Percentiles rank a stretch among this genome's conserved stretches.
These are phyloP conservation scores for Monomorium pharaonis DNA, from an alignment of 1,140 invertebrate species.

Conservation along the genomic window DNA sequence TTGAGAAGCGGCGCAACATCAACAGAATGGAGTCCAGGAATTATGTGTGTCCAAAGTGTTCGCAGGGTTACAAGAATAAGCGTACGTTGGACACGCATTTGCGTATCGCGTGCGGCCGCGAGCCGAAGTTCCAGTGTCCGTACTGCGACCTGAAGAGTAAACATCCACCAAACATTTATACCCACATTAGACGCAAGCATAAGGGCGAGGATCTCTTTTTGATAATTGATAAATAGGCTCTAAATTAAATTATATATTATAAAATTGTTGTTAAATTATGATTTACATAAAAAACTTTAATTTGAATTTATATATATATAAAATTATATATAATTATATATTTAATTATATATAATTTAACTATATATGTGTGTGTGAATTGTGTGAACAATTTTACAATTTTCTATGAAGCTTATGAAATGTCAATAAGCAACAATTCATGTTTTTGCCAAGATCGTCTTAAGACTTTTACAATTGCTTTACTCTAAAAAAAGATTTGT, in stretches of 20 bases:
- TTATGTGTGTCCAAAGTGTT: slow-evolving; percentile 82
- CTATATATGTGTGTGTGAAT: no score
- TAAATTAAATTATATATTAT: not conserved
- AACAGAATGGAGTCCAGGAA: slow-evolving; percentile 55
- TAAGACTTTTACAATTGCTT: not conserved
- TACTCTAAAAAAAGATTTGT: not conserved
- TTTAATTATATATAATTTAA: not conserved
- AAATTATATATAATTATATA: not conserved
- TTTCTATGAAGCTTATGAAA: not conserved
- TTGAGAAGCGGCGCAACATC: slow-evolving; percentile 49
- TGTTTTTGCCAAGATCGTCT: not conserved
- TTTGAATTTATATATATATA: no score
- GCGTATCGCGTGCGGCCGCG: slow-evolving; percentile 81
- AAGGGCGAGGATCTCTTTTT: slow-evolving; percentile 64
- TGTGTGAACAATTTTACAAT: not conserved
- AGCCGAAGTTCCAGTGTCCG: slow-evolving; percentile 80
- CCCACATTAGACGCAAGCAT: slow-evolving; percentile 65
- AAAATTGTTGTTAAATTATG: not conserved
- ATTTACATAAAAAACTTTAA: not conserved
- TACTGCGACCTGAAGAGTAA: slow-evolving; percentile 73
- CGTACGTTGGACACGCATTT: slow-evolving; percentile 84
- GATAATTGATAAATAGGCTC: slow-evolving; percentile 36
- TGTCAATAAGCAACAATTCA: not conserved
- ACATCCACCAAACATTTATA: slow-evolving; percentile 65
- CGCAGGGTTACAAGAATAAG: slow-evolving; percentile 85